Base-by-base conservation (phyloP, 2,888 invertebrate genomes). In the Neoscelio sp. region DNA sequence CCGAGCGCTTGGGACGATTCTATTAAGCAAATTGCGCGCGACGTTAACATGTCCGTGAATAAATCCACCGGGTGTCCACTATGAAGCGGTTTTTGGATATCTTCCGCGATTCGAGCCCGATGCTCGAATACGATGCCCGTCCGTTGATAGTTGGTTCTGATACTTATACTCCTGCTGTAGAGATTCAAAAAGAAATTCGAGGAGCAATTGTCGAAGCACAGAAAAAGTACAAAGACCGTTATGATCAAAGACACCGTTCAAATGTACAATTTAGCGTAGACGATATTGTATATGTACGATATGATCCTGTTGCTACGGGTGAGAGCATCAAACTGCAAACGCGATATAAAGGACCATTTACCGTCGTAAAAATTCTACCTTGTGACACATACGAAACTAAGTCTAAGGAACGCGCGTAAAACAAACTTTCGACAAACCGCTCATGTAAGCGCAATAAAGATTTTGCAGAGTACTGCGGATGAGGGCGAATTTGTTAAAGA, bases 11-110 rank as follows among this genome's bases (percentile, higher is more conserved):
- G 40, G 40, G 40, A 40, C 12, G 40, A 40, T 10, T 7, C 7
- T 10, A 5, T 40, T 12, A 40, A 40, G 15, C 3, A 6, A 15
- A 40, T 23, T 6, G 23, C 23, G 23, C 10, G 35, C 10, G 35
- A 35, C 6, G 35, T 56, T n/a, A 30, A 54, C 17, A 7, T 30
- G 13, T 13, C 52, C 2, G 30, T 52, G 0, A 15, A 33, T 28
- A 52, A 28, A 8, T 7, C 52, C 1, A 52, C 26, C 2, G 73
- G 73, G 2, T 73, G 33, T n/a, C 50, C 78, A 7, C 82, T 82
- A 0, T n/a, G 77, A 82, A 42, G 42, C 71, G 8, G 13, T 82
- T 2, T 80, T 73, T 30, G 82, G 82, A 6, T 76, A 40, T 38
- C n/a, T 23, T 2, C 58, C 42, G 8, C 6, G 68, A 70, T 23